Base-by-base conservation (phyloP, 2,888 invertebrate genomes). In the Heliconius ismenius region DNA sequence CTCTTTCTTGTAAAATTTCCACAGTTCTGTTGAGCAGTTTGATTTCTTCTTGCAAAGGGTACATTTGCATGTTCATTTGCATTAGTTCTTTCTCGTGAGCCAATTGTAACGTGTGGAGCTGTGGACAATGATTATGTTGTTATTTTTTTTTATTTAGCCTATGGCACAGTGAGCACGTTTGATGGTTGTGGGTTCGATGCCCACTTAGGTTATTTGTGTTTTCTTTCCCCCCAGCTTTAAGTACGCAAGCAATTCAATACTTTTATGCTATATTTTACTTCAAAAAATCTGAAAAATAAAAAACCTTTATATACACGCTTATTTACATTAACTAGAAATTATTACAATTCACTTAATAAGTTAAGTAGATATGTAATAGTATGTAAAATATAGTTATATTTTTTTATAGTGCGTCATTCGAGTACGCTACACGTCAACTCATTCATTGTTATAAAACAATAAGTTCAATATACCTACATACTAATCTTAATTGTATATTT, bases 61-160 rank as follows among this genome's bases (percentile, higher is more conserved):
- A 94, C 4, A 95, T 86, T 82, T 95, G 95, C 86, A 95, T 90
- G 83, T 96, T 95, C 91, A 95, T 96, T 78, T 96, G 95, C 87
- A 95, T 93, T 70, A 97, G 87, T 86, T 97, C 97, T 79, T 96
- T 95, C 86, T 96, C 96, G 84, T 96, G 96, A 4, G 96, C 96
- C 82, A 96, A 91, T 91, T 96, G 96, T 9, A 96, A 95, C 13
- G 96, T 96, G 89, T 97, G 97, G 62, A 97, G 91, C 96, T 97
- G 93, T 72, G 95, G 78, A 73, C 62, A 65, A 76, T n/a, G 24
- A n/a, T 54, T 63, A 43, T 11, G 49, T 21, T 67, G 4, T 39
- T 26, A 36, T n/a, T 32, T 36, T 49, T 36, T 9, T 7, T 73
- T 21, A 28, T 11, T 58, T 49, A 21, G 7, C 3, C 7, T 21